Evolutionary conservation across 2,797 vertebrate genomes (phyloP).

Genomic region (Galago senegalensis): DNA sequence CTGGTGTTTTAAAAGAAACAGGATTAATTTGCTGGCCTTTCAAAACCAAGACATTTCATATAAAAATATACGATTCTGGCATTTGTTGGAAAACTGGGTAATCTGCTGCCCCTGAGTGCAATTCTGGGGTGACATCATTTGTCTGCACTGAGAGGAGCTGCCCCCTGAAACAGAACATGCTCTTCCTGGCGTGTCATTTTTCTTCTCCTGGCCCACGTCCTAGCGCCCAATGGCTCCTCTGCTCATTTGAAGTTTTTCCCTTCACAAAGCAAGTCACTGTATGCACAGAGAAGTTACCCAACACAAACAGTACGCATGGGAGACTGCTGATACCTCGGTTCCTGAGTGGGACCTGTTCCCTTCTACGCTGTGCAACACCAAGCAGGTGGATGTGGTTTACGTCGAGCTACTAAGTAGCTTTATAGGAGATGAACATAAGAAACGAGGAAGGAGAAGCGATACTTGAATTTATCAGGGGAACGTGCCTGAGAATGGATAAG

Average conservation of each 20-base stretch:
- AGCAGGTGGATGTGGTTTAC: fast-evolving
- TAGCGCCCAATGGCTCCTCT: fast-evolving
- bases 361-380: neutral
- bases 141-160: too few species aligned
- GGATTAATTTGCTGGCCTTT: neutral
- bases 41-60: neutral
- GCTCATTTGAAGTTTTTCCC: fast-evolving
- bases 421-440: fast-evolving
- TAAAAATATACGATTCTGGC: neutral
- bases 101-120: neutral
- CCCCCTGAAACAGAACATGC: fast-evolving
- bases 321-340: neutral
- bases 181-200: fast-evolving
- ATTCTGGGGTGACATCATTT: fast-evolving
- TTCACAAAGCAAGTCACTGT: neutral
- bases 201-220: neutral
- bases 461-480: neutral
- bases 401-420: fast-evolving
- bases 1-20: neutral
- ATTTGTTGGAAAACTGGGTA: neutral
- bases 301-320: fast-evolving
- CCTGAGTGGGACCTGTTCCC: fast-evolving
- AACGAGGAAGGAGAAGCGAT: fast-evolving
- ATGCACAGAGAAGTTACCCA: fast-evolving
- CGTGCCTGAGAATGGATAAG: fast-evolving